Evolutionary conservation across 1,140 invertebrate species (phyloP).

Genomic region (Olivierus martensii): DNA sequence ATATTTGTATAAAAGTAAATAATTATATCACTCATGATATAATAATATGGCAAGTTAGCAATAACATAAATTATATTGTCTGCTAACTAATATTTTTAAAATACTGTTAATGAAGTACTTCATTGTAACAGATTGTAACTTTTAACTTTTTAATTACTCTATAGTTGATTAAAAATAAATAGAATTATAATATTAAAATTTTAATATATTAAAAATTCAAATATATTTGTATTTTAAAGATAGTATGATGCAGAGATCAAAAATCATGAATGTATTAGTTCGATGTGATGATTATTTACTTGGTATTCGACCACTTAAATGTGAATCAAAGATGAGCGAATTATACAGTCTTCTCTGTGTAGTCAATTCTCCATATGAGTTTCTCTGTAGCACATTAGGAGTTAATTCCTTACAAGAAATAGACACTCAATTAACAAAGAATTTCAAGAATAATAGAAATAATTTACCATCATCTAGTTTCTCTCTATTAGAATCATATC

Average conservation of each 20-base stretch:
- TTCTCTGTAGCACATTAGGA: conserved; percentile 72
- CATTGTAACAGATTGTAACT: no score
- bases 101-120: no score
- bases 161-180: no score
- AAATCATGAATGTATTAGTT: conserved; percentile 60
- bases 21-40: no score
- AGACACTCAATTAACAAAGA: conserved; percentile 61
- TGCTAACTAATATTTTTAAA: no score
- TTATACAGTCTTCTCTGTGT: conserved; percentile 61
- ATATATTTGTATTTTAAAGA: no score
- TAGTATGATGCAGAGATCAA: conserved; percentile 51
- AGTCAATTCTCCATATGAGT: conserved; percentile 62
- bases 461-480: conserved; percentile 60
- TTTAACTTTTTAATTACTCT: no score
- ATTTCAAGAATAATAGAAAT: conserved; percentile 47
- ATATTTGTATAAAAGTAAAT: no score
- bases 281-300: conserved; percentile 59
- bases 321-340: conserved; percentile 63
- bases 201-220: no score
- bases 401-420: conserved; percentile 59
- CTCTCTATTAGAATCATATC: conserved; percentile 37
- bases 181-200: no score
- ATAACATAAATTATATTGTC: no score
- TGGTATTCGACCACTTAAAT: conserved; percentile 64
- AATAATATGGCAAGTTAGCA: no score